A percentile compares a stretch with the other conserved stretches of the same genome.
Conservation (phyloP, 2,113 vertebrate species). For the Etheostoma spectabile region DNA sequence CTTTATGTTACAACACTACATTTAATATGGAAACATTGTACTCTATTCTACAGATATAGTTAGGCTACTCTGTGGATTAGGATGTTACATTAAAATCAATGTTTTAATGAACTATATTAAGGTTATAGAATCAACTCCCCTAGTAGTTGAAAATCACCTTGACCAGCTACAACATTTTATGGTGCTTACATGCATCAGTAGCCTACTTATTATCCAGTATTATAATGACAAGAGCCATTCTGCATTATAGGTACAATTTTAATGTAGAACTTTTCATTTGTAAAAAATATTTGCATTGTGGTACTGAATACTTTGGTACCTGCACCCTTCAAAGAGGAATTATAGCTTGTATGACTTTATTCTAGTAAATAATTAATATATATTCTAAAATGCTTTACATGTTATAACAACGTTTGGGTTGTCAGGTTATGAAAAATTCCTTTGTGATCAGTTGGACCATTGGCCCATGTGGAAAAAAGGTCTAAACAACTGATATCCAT, state of each 20-base stretch:
- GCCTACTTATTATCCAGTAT: not conserved
- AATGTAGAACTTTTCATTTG: not conserved
- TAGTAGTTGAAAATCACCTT: not conserved
- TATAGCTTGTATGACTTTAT: not conserved
- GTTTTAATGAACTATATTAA: too few species aligned
- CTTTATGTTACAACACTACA: too few species aligned
- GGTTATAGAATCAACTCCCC: not conserved
- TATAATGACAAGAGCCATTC: not conserved
- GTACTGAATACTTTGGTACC: not conserved
- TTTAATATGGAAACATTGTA: too few species aligned
- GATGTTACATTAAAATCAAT: too few species aligned
- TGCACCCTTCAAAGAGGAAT: not conserved
- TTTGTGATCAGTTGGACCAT: not conserved
- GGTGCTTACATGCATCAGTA: not conserved
- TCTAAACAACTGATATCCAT: too few species aligned
- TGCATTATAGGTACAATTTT: not conserved
- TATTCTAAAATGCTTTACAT: not conserved
- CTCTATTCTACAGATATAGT: too few species aligned
- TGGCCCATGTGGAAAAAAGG: too few species aligned
- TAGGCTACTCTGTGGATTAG: too few species aligned
- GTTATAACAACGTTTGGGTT: not conserved
- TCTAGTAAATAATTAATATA: not conserved
- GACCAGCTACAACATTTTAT: not conserved
- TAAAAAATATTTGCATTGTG: not conserved
- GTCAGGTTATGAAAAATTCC: not conserved